Base-by-base conservation (phyloP, 1,140 invertebrate species). In the Polyergus mexicanus region DNA sequence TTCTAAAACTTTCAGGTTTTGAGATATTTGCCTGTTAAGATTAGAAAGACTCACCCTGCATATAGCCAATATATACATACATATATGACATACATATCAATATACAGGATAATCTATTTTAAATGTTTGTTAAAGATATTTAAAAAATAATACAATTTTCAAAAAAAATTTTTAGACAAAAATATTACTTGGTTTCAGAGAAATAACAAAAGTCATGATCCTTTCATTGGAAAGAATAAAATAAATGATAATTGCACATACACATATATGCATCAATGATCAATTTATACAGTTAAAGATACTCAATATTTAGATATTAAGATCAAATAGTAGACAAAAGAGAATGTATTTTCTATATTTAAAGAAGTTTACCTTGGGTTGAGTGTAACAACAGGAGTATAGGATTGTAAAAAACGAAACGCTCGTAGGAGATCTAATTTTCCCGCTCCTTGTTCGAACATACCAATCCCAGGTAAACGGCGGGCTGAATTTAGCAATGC, bases 361-460 rank as follows among this genome's bases (percentile, higher is more conserved):
- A 38, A 54, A 68, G 25, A 71, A 68, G 60, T 51, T 89, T 94
- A 96, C 96, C 96, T 97, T 72, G 96, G 96, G 92, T 95, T 96
- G 19, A 97, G 93, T 66, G 94, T 94, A 68, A 90, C 94, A 19
- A 84, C 88, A 6, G 94, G 94, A 16, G 90, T 92, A 76, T 95
- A 95, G 0, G 92, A 92, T 8, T 91, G 90, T 54, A 95, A 92
- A 78, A 92, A 95, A 81, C 94, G 90, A 92, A 92, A 95, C 16
- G 94, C 94, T 16, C 92, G 91, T 38, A 99, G 95, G 25, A 99
- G 96, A 95, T 99, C 98, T 35, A 99, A 95, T 95, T 98, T 98
- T 77, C 99, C 99, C 92, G 98, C 97, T 3, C 99, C 99, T 95
- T 99, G 99, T 93, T 99, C 99, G 95, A 99, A 99, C 97, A 99